phyloP scores from a whole-genome alignment of 2,113 vertebrate genomes.

The Coregonus clupeaformis region DNA sequence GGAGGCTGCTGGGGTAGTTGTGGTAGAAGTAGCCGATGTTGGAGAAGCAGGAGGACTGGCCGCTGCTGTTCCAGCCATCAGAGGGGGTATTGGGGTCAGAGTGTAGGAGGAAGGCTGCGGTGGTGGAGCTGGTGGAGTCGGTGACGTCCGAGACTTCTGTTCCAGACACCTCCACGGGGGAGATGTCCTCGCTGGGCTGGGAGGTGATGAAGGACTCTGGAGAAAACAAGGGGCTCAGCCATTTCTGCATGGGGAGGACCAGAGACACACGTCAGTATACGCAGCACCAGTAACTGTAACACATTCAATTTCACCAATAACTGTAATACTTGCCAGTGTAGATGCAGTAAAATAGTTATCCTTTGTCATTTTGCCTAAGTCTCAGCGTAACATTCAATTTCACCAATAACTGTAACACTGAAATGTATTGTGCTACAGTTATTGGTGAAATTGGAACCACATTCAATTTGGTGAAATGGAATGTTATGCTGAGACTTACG shows the following conservation, averaged over 20 bases:
- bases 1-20: slow-evolving; percentile 38
- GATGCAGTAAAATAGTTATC: no score
- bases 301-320: no score
- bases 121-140: slow-evolving; percentile 6
- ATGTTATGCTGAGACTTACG: no score
- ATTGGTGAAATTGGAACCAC: no score
- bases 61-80: slow-evolving; percentile 14
- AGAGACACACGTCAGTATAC: background rate
- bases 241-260: slow-evolving; percentile 54
- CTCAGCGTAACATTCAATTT: no score
- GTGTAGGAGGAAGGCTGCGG: slow-evolving; percentile 11
- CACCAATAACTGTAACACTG: no score
- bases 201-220: slow-evolving; percentile 34
- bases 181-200: slow-evolving; percentile 56
- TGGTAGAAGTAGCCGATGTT: slow-evolving; percentile 74
- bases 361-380: no score
- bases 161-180: slow-evolving; percentile 49
- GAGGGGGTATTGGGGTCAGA: background rate
- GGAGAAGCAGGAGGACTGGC: slow-evolving; percentile 58
- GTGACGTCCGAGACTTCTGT: slow-evolving; percentile 16
- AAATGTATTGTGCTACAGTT: background rate
- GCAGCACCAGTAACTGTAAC: no score
- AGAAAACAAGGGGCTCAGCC: slow-evolving; percentile 61
- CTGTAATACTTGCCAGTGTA: no score
- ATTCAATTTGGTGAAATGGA: no score